phyloP scores from a whole-genome alignment of 2,797 vertebrate genomes.

The Melanitta fusca region DNA sequence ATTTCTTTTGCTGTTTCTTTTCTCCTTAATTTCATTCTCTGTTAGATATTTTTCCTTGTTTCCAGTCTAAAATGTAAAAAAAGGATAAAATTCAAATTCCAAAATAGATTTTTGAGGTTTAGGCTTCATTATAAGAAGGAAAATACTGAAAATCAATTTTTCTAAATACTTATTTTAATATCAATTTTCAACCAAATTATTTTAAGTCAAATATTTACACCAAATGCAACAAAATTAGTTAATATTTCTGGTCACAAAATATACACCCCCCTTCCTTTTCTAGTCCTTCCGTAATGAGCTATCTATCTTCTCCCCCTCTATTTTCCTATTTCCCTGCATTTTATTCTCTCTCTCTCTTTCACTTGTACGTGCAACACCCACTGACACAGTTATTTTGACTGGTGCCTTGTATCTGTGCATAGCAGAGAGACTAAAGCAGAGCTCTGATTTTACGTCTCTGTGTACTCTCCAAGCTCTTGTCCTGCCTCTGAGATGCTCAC shows the following conservation, averaged over 20 bases:
- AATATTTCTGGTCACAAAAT: not conserved
- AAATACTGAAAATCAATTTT: not conserved
- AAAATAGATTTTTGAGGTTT: not conserved
- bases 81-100: not conserved
- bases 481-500: not conserved
- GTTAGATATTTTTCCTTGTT: not conserved
- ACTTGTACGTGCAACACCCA: not conserved
- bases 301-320: not conserved
- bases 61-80: not conserved
- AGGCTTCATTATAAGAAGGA: not conserved
- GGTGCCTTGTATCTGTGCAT: not conserved
- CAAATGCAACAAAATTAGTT: not conserved
- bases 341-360: not conserved
- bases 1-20: not conserved
- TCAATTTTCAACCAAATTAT: not conserved
- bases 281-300: not conserved
- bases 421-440: not conserved
- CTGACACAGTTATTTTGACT: not conserved
- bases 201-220: not conserved
- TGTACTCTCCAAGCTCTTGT: not conserved
- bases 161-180: not conserved
- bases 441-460: not conserved
- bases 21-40: not conserved
- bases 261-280: not conserved
- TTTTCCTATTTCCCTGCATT: not conserved